phyloP scores from a whole-genome alignment of 2,797 vertebrate species.

The Poecilia velifera region DNA sequence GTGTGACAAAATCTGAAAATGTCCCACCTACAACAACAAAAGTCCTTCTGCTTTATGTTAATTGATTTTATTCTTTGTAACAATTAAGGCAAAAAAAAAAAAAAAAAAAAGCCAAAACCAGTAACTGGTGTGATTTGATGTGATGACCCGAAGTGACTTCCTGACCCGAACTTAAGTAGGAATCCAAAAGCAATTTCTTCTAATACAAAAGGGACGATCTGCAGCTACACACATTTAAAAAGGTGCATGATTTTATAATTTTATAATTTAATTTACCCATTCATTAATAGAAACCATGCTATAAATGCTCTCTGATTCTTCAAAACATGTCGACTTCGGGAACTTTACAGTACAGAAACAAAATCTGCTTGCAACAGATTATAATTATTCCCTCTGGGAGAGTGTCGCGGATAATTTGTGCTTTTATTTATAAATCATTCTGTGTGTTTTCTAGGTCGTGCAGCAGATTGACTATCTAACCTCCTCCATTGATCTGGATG shows the following conservation, averaged over 20 bases:
- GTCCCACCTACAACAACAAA: not conserved
- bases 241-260: not conserved
- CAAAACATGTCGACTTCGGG: not conserved
- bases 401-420: not conserved
- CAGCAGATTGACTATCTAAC: conserved; percentile 83
- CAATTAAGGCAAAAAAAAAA: not conserved
- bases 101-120: not conserved
- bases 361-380: not conserved
- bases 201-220: not conserved
- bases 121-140: not conserved
- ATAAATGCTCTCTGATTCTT: not conserved
- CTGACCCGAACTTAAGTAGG: not conserved
- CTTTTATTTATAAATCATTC: conserved; percentile 11
- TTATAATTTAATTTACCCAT: not conserved
- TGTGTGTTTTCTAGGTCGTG: conserved; percentile 76
- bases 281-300: not conserved
- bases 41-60: not conserved
- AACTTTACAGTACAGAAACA: not conserved
- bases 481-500: conserved; percentile 75
- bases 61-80: not conserved
- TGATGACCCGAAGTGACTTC: not conserved
- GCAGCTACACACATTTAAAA: not conserved
- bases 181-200: not conserved
- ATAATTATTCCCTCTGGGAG: not conserved
- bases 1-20: not conserved